phyloP scores from a whole-genome alignment of 2,797 vertebrate species.

The Gephyroberyx darwinii region DNA sequence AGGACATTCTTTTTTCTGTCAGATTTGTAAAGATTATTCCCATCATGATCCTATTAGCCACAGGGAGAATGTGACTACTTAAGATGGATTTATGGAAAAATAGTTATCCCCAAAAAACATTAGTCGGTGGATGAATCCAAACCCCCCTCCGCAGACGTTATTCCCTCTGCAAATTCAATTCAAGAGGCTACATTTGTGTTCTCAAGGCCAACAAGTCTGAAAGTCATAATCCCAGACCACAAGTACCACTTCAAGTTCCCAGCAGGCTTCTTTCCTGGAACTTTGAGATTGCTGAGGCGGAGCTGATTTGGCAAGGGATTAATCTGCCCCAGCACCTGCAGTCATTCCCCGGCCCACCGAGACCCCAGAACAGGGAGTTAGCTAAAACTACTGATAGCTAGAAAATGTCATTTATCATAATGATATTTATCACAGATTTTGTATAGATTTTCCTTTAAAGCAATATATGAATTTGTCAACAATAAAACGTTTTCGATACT shows the following conservation, averaged over 20 bases:
- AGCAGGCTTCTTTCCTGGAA: conserved; percentile 76
- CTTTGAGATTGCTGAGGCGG: conserved; percentile 75
- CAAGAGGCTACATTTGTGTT: conserved; percentile 77
- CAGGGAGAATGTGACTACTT: conserved; percentile 85
- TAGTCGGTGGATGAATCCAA: conserved; percentile 68
- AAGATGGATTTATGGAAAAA: conserved; percentile 86
- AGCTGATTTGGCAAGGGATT: conserved; percentile 78
- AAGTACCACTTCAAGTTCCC: conserved; percentile 80
- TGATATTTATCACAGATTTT: not conserved
- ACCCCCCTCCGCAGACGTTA: conserved; percentile 52
- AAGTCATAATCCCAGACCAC: conserved; percentile 82
- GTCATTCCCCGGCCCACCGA: conserved; percentile 34
- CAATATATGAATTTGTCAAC: conserved; percentile 6
- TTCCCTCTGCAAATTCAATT: conserved; percentile 74
- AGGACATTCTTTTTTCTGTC: conserved; percentile 82
- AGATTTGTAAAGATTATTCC: conserved; percentile 87
- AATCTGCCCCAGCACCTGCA: conserved; percentile 77
- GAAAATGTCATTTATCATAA: conserved; percentile 3
- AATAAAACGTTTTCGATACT: not conserved
- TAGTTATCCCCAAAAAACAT: conserved; percentile 75
- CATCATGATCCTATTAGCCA: conserved; percentile 87
- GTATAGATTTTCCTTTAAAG: not conserved
- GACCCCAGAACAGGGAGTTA: conserved; percentile 37
- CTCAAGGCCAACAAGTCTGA: conserved; percentile 78
- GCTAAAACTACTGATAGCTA: conserved; percentile 27